A percentile compares a stretch with the other conserved stretches of the same genome.
These are phyloP conservation scores for Cuculus canorus DNA, from an alignment of 2,797 vertebrate species.

Conservation along the genomic window DNA sequence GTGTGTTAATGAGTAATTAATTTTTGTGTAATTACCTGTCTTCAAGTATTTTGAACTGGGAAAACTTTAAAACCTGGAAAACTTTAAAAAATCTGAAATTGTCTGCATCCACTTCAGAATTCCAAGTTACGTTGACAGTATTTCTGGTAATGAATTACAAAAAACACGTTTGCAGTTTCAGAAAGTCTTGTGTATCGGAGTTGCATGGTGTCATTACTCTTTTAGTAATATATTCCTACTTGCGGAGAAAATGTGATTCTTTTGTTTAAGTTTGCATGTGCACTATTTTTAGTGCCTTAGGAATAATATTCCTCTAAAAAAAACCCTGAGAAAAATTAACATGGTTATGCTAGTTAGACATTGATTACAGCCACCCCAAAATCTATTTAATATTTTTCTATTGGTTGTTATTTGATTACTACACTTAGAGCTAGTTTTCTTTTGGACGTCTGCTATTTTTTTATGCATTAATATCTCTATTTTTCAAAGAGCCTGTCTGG, in stretches of 20 bases:
- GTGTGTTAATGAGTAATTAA: conserved; percentile 11
- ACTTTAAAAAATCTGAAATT: neutral
- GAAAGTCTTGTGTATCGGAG: neutral
- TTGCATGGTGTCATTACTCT: neutral
- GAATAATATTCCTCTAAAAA: neutral
- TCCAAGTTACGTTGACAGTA: neutral
- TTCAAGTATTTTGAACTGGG: neutral
- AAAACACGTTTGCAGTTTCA: neutral
- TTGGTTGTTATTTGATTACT: neutral
- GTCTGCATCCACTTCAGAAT: neutral
- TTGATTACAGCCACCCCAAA: neutral
- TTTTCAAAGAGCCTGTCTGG: neutral
- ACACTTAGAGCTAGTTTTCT: neutral
- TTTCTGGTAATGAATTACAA: neutral
- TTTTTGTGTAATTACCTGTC: neutral
- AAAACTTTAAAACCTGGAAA: neutral
- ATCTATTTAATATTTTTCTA: neutral
- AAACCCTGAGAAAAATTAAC: neutral
- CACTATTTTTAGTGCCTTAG: neutral
- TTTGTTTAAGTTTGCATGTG: neutral
- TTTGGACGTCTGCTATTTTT: neutral
- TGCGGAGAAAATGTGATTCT: neutral
- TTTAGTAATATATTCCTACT: neutral
- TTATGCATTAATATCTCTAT: neutral
- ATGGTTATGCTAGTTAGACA: neutral